Base-by-base conservation (phyloP, 2,888 invertebrate species). In the Thysanoteuthis rhombus region DNA sequence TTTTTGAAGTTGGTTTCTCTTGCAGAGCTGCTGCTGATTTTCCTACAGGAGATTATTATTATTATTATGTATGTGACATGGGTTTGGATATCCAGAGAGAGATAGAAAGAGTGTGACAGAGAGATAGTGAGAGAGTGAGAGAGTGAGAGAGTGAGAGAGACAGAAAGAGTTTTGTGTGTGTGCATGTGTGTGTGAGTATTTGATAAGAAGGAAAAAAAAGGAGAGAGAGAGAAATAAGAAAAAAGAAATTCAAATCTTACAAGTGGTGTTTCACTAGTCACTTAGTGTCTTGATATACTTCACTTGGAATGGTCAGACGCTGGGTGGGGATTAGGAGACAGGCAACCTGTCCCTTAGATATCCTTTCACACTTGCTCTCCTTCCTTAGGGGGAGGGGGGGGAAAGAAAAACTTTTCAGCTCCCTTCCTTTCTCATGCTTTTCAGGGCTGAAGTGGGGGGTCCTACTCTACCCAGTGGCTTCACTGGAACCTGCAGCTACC, bases 311-410 rank as follows among this genome's bases (percentile, higher is more conserved):
- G 75, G 75, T n/a, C 75, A 75, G 75, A n/a, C 3, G 12, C 75
- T 75, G 75, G n/a, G 75, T 36, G 36, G 36, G 75, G n/a, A n/a
- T 75, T 75, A 75, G 75, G 36, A 75, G 75, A 75, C 75, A 75
- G 75, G 75, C 75, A 75, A 75, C 75, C 75, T 75, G 75, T 75
- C n/a, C 75, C n/a, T 75, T 75, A 75, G 75, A 75, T 75, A 75
- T 75, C n/a, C 52, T 19, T 75, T 75, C 75, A 75, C 75, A 75
- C 75, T 75, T 75, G 12, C 16, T 36, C 16, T 75, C 75, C n/a
- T n/a, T n/a, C 32, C 10, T 58, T 32, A 8, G 58, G 58, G 58
- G 25, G 58, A 8, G 58, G 8, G n/a, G n/a, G n/a, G n/a, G n/a
- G n/a, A n/a, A n/a, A n/a, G n/a, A 58, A 58, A 58, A 58, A 22